Percentiles rank a stretch among this genome's conserved stretches.
phyloP scores from a whole-genome alignment of 2,888 invertebrate species.

The Drosophila infuscata region DNA sequence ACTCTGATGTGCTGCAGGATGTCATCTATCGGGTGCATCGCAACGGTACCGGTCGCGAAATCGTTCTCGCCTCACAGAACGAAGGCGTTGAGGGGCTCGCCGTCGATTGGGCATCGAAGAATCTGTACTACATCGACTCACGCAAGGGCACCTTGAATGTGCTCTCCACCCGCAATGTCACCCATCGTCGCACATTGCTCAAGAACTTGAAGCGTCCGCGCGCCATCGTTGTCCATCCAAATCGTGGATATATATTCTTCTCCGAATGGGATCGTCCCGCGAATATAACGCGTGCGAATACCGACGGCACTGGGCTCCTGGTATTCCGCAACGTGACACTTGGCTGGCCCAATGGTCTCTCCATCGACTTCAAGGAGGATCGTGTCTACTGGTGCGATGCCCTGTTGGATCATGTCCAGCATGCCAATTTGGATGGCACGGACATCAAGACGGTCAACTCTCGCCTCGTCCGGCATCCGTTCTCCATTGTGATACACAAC shows the following conservation, averaged over 20 bases:
- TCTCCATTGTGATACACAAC: conserved; percentile 95
- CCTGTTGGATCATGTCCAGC: conserved; percentile 97
- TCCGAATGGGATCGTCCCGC: conserved; percentile 98
- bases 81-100: conserved; percentile 98
- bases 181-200: conserved; percentile 92
- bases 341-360: conserved; percentile 99
- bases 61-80: conserved; percentile 97
- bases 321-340: conserved; percentile 96
- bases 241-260: conserved; percentile 96
- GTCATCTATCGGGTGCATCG: conserved; percentile 94
- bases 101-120: conserved; percentile 98
- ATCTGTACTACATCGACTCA: conserved; percentile 97
- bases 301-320: conserved; percentile 94
- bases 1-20: conserved; percentile 98
- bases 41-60: conserved; percentile 92
- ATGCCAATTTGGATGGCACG: conserved; percentile 95
- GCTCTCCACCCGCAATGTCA: conserved; percentile 93
- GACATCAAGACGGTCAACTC: conserved; percentile 96
- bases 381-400: conserved; percentile 99
- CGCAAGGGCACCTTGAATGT: conserved; percentile 97
- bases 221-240: conserved; percentile 98
- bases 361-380: conserved; percentile 95
- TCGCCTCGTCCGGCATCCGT: conserved; percentile 93
- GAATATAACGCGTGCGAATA: conserved; percentile 96
- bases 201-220: conserved; percentile 96